Base-by-base conservation (phyloP, 1,140 invertebrate genomes). In the Drosophila sp. region DNA sequence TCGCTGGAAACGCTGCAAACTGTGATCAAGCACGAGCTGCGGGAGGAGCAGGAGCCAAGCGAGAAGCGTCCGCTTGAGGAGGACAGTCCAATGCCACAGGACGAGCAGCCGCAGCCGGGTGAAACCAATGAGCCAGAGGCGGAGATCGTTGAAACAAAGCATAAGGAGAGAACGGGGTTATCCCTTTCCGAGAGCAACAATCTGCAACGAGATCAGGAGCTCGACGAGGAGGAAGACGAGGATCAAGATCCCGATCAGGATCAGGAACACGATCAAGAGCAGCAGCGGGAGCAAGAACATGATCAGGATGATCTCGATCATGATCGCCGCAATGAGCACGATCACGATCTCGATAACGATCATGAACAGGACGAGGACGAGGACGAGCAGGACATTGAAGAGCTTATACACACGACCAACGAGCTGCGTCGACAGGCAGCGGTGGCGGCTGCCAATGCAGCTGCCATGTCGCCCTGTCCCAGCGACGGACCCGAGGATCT, bases 401-500 rank as follows among this genome's bases (percentile, higher is more conserved):
- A 91, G 80, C 86, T 91, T 67, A 91, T 91, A 38, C 71, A 91
- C 58, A 89, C 78, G 41, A 80, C 86, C 40, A 91, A 91, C 63
- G 89, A 91, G 64, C 58, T 90, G 51, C 81, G 89, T 21, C 80
- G 90, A 2, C 83, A 91, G 45, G 77, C 87, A 7, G 73, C 81
- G 0, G 83, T 72, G 0, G 87, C 78, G 11, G 82, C 82, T 6
- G 82, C 82, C 5, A 87, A 89, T 40, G 83, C 75, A 13, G 84
- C 79, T 2, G 83, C 83, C 34, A 84, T 89, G 74, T 87, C 83
- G 16, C 83, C 82, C 2, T 66, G 71, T 7, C 77, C 74, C 38
- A 89, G 76, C 18, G 91, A 92, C 38, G 91, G 82, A 2, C 91
- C 93, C 4, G 93, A 93, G 72, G 93, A 93, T 76, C 78, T 93